Evolutionary conservation across 1,140 invertebrate genomes (phyloP), one percentile per base, ranked within the genome.

Genomic region (Halotydeus destructor): DNA sequence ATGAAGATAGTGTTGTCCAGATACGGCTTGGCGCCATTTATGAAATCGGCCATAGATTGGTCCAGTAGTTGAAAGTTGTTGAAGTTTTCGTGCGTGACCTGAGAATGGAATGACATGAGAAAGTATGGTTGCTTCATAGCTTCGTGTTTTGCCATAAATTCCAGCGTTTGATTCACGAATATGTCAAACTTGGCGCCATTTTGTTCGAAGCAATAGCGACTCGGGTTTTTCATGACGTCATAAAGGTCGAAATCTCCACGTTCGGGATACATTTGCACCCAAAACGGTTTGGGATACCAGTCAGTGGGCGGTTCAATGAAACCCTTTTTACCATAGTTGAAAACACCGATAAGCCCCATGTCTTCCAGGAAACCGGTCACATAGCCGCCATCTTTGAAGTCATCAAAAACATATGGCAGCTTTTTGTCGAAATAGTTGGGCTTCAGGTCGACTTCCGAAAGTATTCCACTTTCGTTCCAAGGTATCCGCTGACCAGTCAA

Each of bases 351-450:
- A 22, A 61, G 58, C 0, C 71, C 68, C 8, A 66, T 63, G 55
- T 89, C 83, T 63, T 88, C 83, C 0, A 67, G 74, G 40, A 76
- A 76, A 3, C 71, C 71, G 0, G 84, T 88, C 0, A 71, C 66
- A 54, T 76, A 86, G 75, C 75, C 1, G 59, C 55, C n/a, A 67
- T 64, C 22, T 59, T 67, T 18, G 71, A 49, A 54, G 28, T 55
- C 41, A 25, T 55, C 53, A 56, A 54, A 57, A 25, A 57, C 45
- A 31, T 55, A 49, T 16, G 44, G 44, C 40, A 48, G 43, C 2
- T 28, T 14, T 23, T 49, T 35, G 26, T 47, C 48, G 25, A 24
- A 39, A 39, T 27, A 26, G 18, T n/a, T n/a, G n/a, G n/a, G n/a
- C n/a, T n/a, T n/a, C n/a, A 11, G 34, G 22, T n/a, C 14, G 5